Evolutionary conservation across 2,888 invertebrate species (phyloP).

Genomic region (Glaucopsyche alexis): DNA sequence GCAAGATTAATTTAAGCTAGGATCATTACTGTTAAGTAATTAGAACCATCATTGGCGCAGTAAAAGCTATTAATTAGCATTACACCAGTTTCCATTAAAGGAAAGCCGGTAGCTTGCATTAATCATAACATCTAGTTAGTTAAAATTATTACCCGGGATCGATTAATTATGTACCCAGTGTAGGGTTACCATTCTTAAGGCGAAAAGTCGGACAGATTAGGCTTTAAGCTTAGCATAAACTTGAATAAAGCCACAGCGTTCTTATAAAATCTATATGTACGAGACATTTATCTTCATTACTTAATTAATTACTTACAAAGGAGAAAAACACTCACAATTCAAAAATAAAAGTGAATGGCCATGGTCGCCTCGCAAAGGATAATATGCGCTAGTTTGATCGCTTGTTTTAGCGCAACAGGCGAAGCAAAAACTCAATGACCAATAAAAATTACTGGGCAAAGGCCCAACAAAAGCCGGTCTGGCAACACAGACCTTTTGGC

Average conservation of each 20-base stretch:
- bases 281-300: too few species aligned
- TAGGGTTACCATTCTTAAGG: neutral
- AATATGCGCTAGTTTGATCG: too few species aligned
- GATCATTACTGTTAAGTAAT: slow-evolving; percentile 16
- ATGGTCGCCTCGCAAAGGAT: too few species aligned
- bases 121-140: slow-evolving; percentile 37
- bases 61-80: slow-evolving; percentile 26
- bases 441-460: too few species aligned
- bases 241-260: neutral
- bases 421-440: too few species aligned
- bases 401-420: too few species aligned
- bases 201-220: neutral
- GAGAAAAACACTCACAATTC: too few species aligned
- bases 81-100: slow-evolving; percentile 36
- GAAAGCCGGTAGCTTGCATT: slow-evolving; percentile 45
- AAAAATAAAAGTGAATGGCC: too few species aligned
- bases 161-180: slow-evolving; percentile 52
- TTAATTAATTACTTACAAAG: too few species aligned
- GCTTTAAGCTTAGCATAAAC: neutral
- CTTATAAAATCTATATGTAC: too few species aligned
- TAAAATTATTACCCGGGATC: slow-evolving; percentile 52
- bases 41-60: slow-evolving; percentile 20
- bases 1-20: slow-evolving; percentile 4
- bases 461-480: too few species aligned
- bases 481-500: too few species aligned